These are phyloP conservation scores for Ispidina lecontei DNA, from an alignment of 2,797 vertebrate species.

Conservation along the genomic window DNA sequence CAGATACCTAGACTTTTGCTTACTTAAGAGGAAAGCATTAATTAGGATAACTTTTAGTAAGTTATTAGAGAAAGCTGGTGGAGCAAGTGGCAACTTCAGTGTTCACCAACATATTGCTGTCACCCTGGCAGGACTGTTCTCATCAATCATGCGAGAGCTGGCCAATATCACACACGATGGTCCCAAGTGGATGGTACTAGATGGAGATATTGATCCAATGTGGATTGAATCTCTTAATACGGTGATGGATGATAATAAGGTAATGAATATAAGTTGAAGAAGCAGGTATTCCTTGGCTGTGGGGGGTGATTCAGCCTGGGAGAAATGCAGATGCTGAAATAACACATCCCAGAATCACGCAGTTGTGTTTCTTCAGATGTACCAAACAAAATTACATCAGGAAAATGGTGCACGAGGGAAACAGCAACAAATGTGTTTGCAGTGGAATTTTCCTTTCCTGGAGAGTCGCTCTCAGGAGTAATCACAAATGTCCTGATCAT, in stretches of 20 bases:
- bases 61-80: background rate
- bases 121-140: conserved; percentile 87
- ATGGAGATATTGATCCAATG: conserved; percentile 98
- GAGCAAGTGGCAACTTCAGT: background rate
- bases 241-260: conserved; percentile 99
- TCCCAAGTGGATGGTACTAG: conserved; percentile 96
- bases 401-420: background rate
- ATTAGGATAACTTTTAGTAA: background rate
- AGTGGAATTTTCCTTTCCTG: background rate
- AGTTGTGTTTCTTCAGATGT: background rate
- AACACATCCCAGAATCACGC: background rate
- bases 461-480: rapidly evolving
- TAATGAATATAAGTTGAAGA: conserved; percentile 55
- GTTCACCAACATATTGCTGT: background rate
- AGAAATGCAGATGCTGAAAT: background rate
- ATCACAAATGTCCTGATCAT: background rate
- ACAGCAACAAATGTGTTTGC: background rate
- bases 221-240: conserved; percentile 99
- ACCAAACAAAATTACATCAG: background rate
- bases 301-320: background rate
- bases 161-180: conserved; percentile 88
- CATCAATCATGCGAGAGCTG: conserved; percentile 92
- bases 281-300: background rate
- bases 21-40: background rate
- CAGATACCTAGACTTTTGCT: background rate